Conservation (phyloP, 2,113 vertebrate species). For the Sinosuthora webbiana region DNA sequence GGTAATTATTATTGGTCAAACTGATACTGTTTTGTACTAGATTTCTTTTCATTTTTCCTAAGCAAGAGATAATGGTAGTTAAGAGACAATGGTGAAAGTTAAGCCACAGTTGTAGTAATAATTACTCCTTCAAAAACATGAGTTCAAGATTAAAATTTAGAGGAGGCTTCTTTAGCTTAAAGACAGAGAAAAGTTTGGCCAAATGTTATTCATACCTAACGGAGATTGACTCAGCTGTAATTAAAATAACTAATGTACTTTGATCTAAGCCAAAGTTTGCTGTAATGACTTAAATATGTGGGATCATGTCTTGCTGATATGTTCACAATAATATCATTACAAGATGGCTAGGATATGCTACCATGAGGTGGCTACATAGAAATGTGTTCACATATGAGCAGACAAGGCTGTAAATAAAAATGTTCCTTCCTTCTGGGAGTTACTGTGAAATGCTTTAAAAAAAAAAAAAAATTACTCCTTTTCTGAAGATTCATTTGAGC, state of each 20-base stretch:
- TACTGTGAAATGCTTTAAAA: background rate
- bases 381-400: constrained; percentile 13
- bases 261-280: background rate
- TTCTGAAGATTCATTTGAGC: constrained; percentile 42
- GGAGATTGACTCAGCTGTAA: constrained; percentile 40
- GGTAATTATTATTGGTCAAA: background rate
- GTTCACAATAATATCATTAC: constrained; percentile 23
- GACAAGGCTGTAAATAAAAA: constrained; percentile 43
- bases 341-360: constrained; percentile 21
- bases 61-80: background rate
- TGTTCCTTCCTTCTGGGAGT: background rate
- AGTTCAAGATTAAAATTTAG: background rate
- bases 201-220: constrained; percentile 34
- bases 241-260: constrained; percentile 53
- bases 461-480: background rate
- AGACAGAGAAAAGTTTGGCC: background rate
- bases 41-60: background rate
- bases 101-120: background rate
- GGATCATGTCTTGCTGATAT: constrained; percentile 12
- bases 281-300: constrained; percentile 44
- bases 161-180: background rate
- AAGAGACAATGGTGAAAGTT: too few relatives aligned
- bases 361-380: constrained; percentile 6
- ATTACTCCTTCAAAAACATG: background rate
- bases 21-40: background rate